Percentiles rank a stretch among this genome's conserved stretches.
phyloP scores from a whole-genome alignment of 2,797 vertebrate species.

The Enteromius afrohamiltoni region DNA sequence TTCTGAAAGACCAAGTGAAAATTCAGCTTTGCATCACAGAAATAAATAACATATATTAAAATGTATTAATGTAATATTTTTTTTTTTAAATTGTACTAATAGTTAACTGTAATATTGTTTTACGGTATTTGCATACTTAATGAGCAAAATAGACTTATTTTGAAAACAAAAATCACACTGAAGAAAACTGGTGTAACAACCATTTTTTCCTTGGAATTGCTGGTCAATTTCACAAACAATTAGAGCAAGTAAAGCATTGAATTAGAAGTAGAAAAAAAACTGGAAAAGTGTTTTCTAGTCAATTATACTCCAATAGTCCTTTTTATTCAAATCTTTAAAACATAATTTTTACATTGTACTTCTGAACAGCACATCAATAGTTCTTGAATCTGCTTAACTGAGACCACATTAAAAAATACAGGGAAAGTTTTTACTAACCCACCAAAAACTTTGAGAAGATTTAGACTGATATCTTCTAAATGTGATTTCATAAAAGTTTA shows the following conservation, averaged over 20 bases:
- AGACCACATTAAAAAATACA: neutral
- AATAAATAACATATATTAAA: neutral
- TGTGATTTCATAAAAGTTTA: slow-evolving; percentile 28
- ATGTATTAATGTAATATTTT: neutral
- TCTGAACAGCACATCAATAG: neutral
- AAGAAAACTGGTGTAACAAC: neutral
- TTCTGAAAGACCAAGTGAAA: neutral
- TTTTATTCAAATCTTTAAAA: neutral
- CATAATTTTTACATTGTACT: neutral
- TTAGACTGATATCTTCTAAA: slow-evolving; percentile 26
- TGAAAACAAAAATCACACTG: neutral
- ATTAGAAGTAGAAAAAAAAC: neutral
- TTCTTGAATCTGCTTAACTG: neutral
- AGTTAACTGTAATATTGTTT: neutral
- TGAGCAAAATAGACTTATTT: neutral
- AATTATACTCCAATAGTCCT: neutral
- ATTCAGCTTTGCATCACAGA: neutral
- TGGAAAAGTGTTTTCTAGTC: neutral
- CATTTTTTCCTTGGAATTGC: neutral
- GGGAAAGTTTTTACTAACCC: slow-evolving; percentile 1
- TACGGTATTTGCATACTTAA: neutral
- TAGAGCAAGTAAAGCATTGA: neutral
- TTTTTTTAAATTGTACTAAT: neutral
- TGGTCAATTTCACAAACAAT: neutral
- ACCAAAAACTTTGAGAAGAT: neutral